Evolutionary conservation across 2,888 invertebrate species (phyloP).

Genomic region (Nowickia ferox): DNA sequence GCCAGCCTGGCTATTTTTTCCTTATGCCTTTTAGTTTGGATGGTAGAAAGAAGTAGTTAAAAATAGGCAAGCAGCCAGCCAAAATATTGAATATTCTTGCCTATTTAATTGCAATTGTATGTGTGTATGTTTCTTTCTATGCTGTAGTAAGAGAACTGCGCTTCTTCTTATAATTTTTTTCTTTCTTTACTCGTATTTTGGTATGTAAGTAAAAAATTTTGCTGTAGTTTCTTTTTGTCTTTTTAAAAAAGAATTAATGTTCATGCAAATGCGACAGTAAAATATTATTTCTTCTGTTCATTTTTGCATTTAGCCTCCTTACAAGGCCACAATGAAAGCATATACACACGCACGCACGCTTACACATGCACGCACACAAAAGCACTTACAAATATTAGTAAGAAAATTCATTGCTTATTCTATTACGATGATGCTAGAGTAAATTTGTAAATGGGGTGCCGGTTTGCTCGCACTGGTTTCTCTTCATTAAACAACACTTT

Average conservation of each 20-base stretch:
- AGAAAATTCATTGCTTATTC: constrained; percentile 57
- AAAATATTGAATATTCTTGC: constrained; percentile 42
- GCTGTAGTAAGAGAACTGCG: background rate
- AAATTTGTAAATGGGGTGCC: constrained; percentile 61
- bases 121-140: background rate
- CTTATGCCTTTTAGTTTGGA: constrained; percentile 3
- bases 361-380: background rate
- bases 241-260: constrained; percentile 69
- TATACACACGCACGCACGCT: background rate
- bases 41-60: constrained; percentile 2
- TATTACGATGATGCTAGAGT: constrained; percentile 61
- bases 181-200: background rate
- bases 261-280: constrained; percentile 72
- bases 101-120: constrained; percentile 29
- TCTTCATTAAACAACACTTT: constrained; percentile 65
- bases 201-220: constrained; percentile 56
- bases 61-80: constrained; percentile 38
- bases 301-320: constrained; percentile 61
- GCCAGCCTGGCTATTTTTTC: background rate
- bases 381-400: constrained; percentile 37
- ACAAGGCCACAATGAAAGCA: constrained; percentile 58
- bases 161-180: background rate
- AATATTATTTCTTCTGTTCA: constrained; percentile 69
- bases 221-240: constrained; percentile 59
- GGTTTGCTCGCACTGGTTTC: constrained; percentile 34